Conservation (phyloP, 2,113 vertebrate genomes). For the Rhinopithecus roxellana region DNA sequence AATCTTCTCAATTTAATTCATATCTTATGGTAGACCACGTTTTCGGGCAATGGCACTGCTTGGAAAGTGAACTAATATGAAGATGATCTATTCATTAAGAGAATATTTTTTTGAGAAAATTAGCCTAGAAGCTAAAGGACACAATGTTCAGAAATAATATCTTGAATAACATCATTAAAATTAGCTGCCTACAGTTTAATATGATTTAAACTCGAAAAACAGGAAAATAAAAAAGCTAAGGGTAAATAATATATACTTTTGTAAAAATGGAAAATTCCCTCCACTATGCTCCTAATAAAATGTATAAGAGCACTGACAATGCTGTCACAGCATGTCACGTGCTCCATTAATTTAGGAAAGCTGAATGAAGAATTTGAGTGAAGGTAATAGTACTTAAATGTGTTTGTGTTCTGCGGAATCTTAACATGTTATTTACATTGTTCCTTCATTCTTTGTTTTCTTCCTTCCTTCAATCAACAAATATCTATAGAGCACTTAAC, state of each 20-base stretch:
- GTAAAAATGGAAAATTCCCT: neutral
- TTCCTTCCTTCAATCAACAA: neutral
- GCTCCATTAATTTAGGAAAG: neutral
- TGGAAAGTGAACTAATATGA: slow-evolving; percentile 10
- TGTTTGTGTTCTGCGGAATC: neutral
- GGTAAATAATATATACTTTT: neutral
- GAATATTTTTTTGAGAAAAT: neutral
- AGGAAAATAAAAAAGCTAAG: neutral
- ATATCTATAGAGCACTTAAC: neutral
- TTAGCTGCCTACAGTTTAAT: neutral
- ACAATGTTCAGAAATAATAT: neutral
- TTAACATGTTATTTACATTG: neutral
- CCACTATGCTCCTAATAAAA: neutral
- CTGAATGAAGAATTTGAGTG: neutral
- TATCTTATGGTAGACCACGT: slow-evolving; percentile 1
- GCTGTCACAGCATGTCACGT: neutral
- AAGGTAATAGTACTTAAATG: neutral
- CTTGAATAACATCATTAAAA: slow-evolving; percentile 9
- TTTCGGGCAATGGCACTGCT: neutral
- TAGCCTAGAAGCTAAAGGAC: slow-evolving; percentile 25
- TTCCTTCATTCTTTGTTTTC: neutral
- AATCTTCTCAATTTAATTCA: slow-evolving; percentile 17
- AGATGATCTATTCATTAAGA: neutral
- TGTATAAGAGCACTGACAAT: neutral
- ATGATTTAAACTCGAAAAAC: neutral